Evolutionary conservation across 1,140 invertebrate species (phyloP), one percentile per base, ranked within the genome.

Genomic region (Muscidifurax raptorellus): DNA sequence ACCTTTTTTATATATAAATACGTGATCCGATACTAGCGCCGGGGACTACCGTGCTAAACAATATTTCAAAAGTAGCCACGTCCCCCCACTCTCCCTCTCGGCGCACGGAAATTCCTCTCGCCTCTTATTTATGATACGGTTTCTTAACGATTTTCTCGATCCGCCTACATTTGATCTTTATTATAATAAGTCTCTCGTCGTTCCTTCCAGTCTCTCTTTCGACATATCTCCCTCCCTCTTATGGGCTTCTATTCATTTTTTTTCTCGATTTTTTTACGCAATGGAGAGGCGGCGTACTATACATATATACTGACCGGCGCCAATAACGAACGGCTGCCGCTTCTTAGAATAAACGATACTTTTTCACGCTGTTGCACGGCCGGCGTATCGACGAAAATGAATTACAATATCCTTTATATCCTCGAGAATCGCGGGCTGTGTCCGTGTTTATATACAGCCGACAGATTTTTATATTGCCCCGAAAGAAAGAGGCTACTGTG

Each of bases 31-130:
- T 25, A 13, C 32, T 25, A 22, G 47, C 66, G 75, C 59, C 40
- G 77, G 69, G 36, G 88, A 90, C 89, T 90, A 90, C 89, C 86
- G 89, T 90, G 88, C 86, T 86, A 90, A 89, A 90, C 88, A 88
- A 90, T 89, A 88, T 88, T 84, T 84, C 52, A 81, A 80, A 84
- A 86, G 71, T 82, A 82, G 82, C 82, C 66, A 30, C 59, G 78
- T 80, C 52, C 64, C 67, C 32, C 66, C 67, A 22, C 25, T 9
- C 64, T 0, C 67, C 6, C 78, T 36, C 25, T 74, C 47, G 36
- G 3, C 44, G n/a, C 32, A 44, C 72, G 67, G 44, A 47, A 72
- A 72, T 72, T 71, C 67, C 64, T 83, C 76, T 32, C 59, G 18
- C 75, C 40, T 47, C 40, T 85, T 85, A 82, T 85, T 85, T 85